Percentiles rank a stretch among this genome's conserved stretches.
Evolutionary conservation across 2,888 invertebrate species (phyloP).

Genomic region (Epinotia bilunana): DNA sequence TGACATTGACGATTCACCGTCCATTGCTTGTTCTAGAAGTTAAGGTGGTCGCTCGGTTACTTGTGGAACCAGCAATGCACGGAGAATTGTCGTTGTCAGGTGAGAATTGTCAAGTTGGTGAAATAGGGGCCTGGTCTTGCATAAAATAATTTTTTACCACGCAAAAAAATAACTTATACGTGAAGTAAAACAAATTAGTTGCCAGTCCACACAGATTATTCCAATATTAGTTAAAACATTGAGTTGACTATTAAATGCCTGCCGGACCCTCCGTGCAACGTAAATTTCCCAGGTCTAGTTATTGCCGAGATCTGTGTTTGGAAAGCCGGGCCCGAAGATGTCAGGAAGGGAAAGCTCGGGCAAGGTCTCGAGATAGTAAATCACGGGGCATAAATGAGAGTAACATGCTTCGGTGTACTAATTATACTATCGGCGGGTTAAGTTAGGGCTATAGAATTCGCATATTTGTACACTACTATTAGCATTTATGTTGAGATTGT

Average conservation of each 20-base stretch:
- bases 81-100: too few species aligned
- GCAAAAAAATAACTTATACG: not conserved
- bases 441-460: constrained; percentile 23
- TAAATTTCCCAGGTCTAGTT: constrained; percentile 31
- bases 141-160: not conserved
- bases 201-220: not conserved
- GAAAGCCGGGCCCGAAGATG: constrained; percentile 40
- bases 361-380: constrained; percentile 44
- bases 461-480: constrained; percentile 2
- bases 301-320: constrained; percentile 39
- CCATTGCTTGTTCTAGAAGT: too few species aligned
- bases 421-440: constrained; percentile 29
- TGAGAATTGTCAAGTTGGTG: too few species aligned
- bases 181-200: not conserved
- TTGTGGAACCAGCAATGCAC: too few species aligned
- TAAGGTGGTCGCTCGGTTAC: too few species aligned
- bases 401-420: constrained; percentile 37
- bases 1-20: too few species aligned
- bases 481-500: constrained; percentile 1
- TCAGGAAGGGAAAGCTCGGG: constrained; percentile 44
- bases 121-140: too few species aligned
- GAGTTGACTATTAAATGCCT: not conserved
- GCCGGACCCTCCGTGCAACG: not conserved
- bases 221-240: not conserved
- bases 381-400: constrained; percentile 37